phyloP scores from a whole-genome alignment of 2,797 vertebrate genomes.

The Pseudomugil gertrudae region DNA sequence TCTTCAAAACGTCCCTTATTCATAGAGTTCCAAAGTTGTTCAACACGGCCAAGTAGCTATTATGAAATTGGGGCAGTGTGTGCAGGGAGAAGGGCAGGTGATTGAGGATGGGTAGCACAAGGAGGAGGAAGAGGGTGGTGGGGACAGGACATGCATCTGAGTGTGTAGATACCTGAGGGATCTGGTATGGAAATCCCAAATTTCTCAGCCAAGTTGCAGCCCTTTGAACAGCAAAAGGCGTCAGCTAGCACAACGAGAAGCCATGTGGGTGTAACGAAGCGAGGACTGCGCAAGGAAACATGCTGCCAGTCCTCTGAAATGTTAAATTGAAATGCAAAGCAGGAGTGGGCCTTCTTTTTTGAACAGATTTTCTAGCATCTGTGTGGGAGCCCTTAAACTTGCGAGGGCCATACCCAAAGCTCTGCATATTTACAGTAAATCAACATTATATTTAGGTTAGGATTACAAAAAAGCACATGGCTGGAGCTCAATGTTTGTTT shows the following conservation, averaged over 20 bases:
- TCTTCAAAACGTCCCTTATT: neutral
- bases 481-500: conserved; percentile 53
- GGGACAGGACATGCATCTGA: conserved; percentile 65
- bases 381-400: conserved; percentile 80
- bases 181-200: conserved; percentile 76
- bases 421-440: conserved; percentile 79
- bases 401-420: conserved; percentile 72
- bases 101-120: conserved; percentile 21
- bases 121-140: conserved; percentile 35
- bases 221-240: conserved; percentile 77
- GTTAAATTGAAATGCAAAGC: conserved; percentile 86
- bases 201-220: conserved; percentile 75
- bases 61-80: conserved; percentile 49
- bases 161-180: conserved; percentile 72
- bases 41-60: neutral
- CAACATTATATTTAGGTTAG: conserved; percentile 75
- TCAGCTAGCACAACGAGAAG: conserved; percentile 73
- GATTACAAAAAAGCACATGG: conserved; percentile 59
- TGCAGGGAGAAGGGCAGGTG: conserved; percentile 37
- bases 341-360: conserved; percentile 79
- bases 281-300: conserved; percentile 79
- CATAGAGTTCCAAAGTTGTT: neutral
- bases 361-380: conserved; percentile 83
- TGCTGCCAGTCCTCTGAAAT: conserved; percentile 85
- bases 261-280: conserved; percentile 82